phyloP scores from a whole-genome alignment of 2,797 vertebrate genomes.

The Selene dorsalis region DNA sequence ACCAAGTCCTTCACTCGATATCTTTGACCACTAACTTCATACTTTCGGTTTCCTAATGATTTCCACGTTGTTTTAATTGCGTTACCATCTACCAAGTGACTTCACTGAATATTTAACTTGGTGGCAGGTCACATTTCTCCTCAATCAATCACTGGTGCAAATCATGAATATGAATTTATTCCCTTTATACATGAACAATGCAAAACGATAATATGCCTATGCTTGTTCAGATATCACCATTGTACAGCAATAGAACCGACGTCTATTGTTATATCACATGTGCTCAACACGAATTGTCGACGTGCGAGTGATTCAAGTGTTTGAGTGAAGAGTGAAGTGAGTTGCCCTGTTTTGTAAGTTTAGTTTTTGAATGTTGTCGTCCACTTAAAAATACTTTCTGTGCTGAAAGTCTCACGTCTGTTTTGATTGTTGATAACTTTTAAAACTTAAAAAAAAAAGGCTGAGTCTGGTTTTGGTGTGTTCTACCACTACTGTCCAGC shows the following conservation, averaged over 20 bases:
- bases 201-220: constrained; percentile 20
- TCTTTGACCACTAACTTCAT: constrained; percentile 46
- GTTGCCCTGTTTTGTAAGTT: constrained; percentile 27
- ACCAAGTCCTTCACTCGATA: constrained; percentile 21
- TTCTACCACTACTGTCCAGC: constrained; percentile 5
- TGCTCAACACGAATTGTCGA: constrained; percentile 13
- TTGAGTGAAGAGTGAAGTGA: constrained; percentile 22
- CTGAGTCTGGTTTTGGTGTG: constrained; percentile 12
- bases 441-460: neutral
- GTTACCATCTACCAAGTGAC: constrained; percentile 27
- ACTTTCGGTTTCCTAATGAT: constrained; percentile 23
- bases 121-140: neutral
- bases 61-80: constrained; percentile 25
- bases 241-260: constrained; percentile 55
- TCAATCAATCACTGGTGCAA: constrained; percentile 32
- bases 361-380: constrained; percentile 14
- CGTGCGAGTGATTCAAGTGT: constrained; percentile 21
- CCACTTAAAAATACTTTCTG: constrained; percentile 11
- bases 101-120: constrained; percentile 41
- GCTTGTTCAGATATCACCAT: constrained; percentile 24
- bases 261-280: constrained; percentile 21
- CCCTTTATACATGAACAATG: constrained; percentile 38
- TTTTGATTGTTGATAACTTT: constrained; percentile 10
- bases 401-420: constrained; percentile 11
- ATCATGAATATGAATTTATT: constrained; percentile 26